Conservation (phyloP, 2,797 vertebrate species). For the Synaphobranchus kaupii region DNA sequence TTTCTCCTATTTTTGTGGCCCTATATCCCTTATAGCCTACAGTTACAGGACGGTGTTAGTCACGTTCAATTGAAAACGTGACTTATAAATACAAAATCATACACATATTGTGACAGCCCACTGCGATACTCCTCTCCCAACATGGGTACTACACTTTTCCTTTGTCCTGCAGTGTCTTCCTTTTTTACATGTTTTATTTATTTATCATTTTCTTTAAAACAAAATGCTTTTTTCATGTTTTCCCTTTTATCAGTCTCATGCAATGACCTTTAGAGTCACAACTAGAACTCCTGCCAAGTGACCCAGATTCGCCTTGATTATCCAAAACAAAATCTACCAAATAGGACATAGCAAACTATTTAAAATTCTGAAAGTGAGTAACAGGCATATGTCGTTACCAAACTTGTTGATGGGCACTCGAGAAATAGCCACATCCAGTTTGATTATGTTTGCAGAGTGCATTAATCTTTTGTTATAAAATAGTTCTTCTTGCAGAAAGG, state of each 20-base stretch:
- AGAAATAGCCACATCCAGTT: not conserved
- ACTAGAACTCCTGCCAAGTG: not conserved
- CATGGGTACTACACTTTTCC: not conserved
- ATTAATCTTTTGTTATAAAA: not conserved
- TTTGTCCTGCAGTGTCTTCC: not conserved
- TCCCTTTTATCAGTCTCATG: not conserved
- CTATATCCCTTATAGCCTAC: not conserved
- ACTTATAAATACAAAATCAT: not conserved
- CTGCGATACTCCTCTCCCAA: not conserved
- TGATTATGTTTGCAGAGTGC: not conserved
- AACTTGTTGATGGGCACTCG: not conserved
- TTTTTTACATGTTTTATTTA: conserved; percentile 9
- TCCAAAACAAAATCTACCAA: not conserved
- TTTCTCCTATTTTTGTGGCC: not conserved
- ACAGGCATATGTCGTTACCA: not conserved
- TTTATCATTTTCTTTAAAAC: not conserved
- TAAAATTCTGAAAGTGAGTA: not conserved
- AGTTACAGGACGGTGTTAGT: not conserved
- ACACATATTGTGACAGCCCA: not conserved
- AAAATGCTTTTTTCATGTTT: conserved; percentile 5
- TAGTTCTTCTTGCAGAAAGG: not conserved
- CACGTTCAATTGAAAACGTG: conserved; percentile 2
- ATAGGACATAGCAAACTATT: not conserved
- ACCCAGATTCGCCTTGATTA: not conserved
- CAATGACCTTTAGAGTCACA: not conserved